Conservation (phyloP, 53 echinoderm and acorn worm genomes). For the Holothuria scabra region DNA sequence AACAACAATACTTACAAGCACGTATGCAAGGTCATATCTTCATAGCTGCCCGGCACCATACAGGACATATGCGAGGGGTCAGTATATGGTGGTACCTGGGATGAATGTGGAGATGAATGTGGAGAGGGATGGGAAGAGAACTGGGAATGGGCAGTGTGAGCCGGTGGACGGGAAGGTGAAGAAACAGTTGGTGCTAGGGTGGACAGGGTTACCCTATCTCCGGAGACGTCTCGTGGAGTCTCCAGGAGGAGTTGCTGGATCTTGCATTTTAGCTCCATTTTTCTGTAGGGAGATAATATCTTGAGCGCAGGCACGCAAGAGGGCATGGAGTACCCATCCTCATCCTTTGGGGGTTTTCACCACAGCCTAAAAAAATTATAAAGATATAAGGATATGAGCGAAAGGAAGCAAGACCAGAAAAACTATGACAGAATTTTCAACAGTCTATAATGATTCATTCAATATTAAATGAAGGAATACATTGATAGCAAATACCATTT, state of each 20-base stretch:
- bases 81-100: constrained; percentile 21
- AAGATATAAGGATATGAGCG: no score
- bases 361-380: no score
- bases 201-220: constrained; percentile 7
- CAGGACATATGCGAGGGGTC: constrained; percentile 18
- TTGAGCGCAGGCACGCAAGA: constrained; percentile 40
- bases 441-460: no score
- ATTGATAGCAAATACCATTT: no score
- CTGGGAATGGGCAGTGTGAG: neutral
- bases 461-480: no score
- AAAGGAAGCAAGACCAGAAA: no score
- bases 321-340: constrained; percentile 39
- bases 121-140: neutral
- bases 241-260: constrained; percentile 37
- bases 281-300: constrained; percentile 33
- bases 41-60: neutral
- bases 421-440: no score
- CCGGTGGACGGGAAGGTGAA: neutral
- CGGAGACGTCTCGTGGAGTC: constrained; percentile 22
- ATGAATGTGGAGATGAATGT: neutral
- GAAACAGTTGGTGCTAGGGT: constrained; percentile 28
- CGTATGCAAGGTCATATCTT: neutral
- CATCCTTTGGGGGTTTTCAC: constrained; percentile 11
- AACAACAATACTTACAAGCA: neutral
- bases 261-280: constrained; percentile 46